Conservation (phyloP, 1,140 invertebrate genomes). For the Zaprionus vittiger region DNA sequence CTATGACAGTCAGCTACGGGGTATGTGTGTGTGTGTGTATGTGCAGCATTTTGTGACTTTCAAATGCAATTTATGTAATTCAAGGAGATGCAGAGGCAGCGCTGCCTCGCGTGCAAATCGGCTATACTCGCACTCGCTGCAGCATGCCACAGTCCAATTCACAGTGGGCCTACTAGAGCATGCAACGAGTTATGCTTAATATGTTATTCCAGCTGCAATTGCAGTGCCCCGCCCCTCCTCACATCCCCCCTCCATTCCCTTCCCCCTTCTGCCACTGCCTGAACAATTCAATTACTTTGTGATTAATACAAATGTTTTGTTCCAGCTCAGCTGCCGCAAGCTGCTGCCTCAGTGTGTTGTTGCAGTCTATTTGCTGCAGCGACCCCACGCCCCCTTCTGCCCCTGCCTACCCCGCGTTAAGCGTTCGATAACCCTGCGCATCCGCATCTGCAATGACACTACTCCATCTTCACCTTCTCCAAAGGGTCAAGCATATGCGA, state of each 20-base stretch:
- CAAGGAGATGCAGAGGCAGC: constrained; percentile 35
- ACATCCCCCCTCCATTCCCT: background rate
- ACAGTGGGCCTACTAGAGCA: constrained; percentile 67
- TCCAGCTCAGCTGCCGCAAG: constrained; percentile 57
- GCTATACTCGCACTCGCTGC: constrained; percentile 42
- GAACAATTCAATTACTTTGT: constrained; percentile 76
- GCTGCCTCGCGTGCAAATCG: constrained; percentile 68
- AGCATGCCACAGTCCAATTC: constrained; percentile 79
- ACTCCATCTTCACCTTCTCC: background rate
- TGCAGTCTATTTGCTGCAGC: constrained; percentile 43
- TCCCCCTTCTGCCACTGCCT: background rate
- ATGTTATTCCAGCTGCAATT: constrained; percentile 37
- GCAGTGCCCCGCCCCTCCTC: background rate
- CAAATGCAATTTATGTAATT: constrained; percentile 82
- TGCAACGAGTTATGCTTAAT: constrained; percentile 72
- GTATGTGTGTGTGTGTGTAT: background rate
- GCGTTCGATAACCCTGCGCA: background rate
- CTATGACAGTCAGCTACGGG: background rate
- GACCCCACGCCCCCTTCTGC: constrained; percentile 20
- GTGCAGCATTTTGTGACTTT: constrained; percentile 55
- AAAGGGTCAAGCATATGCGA: constrained; percentile 55
- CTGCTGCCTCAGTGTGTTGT: constrained; percentile 29
- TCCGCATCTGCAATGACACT: constrained; percentile 1
- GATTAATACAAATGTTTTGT: constrained; percentile 73
- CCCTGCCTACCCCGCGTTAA: background rate